phyloP scores from a whole-genome alignment of 1,140 invertebrate genomes.

The Rhyzopertha dominica region DNA sequence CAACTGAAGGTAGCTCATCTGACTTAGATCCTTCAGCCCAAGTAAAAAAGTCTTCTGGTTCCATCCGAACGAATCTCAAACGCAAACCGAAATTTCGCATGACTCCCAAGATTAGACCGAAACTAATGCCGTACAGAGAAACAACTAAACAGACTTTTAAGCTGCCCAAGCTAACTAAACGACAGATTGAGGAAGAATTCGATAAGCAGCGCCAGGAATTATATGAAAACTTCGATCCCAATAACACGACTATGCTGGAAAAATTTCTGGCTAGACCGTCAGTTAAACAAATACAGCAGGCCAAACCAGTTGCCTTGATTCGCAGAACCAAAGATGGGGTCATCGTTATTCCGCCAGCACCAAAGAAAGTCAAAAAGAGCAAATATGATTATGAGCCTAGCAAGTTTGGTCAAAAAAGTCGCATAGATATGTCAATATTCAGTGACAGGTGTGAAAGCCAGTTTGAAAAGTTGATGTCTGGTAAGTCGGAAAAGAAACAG shows the following conservation, averaged over 20 bases:
- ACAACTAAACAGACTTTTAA: conserved; percentile 8
- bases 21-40: no score
- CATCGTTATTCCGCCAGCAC: conserved; percentile 22
- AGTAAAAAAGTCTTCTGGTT: conserved; percentile 11
- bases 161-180: conserved; percentile 23
- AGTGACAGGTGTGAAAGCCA: conserved; percentile 34
- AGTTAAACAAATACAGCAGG: conserved; percentile 29
- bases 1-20: no score
- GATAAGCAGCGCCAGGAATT: conserved; percentile 30
- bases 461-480: conserved; percentile 35
- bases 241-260: conserved; percentile 20
- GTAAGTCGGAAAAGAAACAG: no score
- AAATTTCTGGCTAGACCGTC: conserved; percentile 34
- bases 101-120: not conserved
- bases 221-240: conserved; percentile 18
- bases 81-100: not conserved
- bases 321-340: conserved; percentile 28
- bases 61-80: not conserved
- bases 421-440: conserved; percentile 33
- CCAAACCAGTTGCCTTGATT: conserved; percentile 25
- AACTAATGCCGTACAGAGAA: not conserved
- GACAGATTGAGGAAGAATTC: conserved; percentile 31
- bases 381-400: conserved; percentile 4
- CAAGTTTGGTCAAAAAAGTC: conserved; percentile 8
- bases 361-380: conserved; percentile 11